Evolutionary conservation across 2,113 vertebrate species (phyloP).

Genomic region (Elachura formosa): DNA sequence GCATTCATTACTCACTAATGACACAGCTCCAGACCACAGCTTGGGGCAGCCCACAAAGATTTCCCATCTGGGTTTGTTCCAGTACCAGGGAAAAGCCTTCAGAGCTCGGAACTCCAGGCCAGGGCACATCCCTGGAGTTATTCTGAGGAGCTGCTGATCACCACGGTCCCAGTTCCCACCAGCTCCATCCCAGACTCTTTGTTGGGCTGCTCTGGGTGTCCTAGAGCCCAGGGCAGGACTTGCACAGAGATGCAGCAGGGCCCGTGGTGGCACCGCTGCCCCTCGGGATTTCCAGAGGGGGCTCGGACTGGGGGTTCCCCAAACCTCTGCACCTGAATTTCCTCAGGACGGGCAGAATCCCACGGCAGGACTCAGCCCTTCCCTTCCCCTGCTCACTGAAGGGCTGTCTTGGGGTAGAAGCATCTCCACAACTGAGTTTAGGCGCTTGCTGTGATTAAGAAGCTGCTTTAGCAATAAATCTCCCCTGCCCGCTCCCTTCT

Average conservation of each 20-base stretch:
- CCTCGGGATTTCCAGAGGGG: rapidly evolving
- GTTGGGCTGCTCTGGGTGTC: neutral
- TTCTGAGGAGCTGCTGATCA: neutral
- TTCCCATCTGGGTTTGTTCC: neutral
- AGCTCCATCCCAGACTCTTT: neutral
- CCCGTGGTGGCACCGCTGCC: rapidly evolving
- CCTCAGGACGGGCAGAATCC: neutral
- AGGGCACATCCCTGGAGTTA: rapidly evolving
- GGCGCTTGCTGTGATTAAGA: neutral
- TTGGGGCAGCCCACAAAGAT: neutral
- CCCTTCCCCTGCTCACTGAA: neutral
- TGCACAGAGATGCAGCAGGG: neutral
- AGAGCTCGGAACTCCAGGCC: neutral
- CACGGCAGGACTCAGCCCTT: neutral
- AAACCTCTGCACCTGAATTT: rapidly evolving
- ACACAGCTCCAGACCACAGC: neutral
- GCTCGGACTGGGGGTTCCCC: rapidly evolving
- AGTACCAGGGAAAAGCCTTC: neutral
- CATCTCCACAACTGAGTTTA: neutral
- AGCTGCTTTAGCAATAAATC: constrained; percentile 2
- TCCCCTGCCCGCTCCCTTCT: neutral
- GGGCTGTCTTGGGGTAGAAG: neutral
- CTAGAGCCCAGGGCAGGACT: rapidly evolving
- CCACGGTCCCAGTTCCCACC: rapidly evolving
- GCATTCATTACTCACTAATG: neutral